A percentile compares a stretch with the other conserved stretches of the same genome.
Evolutionary conservation across 2,113 vertebrate species (phyloP).

Genomic region (Chaetodon trifascialis): DNA sequence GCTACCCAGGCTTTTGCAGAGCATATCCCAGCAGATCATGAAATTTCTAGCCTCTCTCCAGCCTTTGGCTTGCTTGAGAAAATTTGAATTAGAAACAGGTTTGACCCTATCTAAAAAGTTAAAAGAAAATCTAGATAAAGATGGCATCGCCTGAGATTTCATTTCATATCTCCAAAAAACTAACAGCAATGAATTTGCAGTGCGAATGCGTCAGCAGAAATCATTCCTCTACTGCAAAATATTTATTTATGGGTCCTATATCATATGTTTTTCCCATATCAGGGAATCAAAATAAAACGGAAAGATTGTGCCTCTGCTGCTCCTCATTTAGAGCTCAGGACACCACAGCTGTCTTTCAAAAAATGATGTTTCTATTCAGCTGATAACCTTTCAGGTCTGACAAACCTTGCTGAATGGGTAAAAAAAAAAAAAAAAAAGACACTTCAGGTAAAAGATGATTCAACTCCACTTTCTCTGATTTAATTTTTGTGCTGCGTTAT

Average conservation of each 20-base stretch:
- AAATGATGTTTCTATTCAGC: neutral
- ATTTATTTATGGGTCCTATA: slow-evolving; percentile 1
- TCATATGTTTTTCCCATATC: neutral
- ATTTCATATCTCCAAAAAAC: slow-evolving; percentile 26
- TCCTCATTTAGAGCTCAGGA: neutral
- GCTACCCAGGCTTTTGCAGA: slow-evolving; percentile 1
- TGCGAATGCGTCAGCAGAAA: slow-evolving; percentile 18
- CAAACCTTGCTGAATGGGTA: neutral
- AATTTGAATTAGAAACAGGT: slow-evolving; percentile 39
- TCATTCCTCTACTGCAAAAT: slow-evolving; percentile 14
- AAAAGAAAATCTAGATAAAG: slow-evolving; percentile 35
- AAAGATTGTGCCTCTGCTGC: neutral
- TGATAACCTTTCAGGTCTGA: slow-evolving; percentile 18
- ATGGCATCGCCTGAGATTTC: slow-evolving; percentile 2
- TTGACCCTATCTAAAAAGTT: slow-evolving; percentile 32
- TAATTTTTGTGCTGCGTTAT: slow-evolving; percentile 31
- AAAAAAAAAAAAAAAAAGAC: neutral
- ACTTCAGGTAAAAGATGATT: slow-evolving; percentile 23
- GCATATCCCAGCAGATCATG: neutral
- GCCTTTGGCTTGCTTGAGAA: slow-evolving; percentile 21
- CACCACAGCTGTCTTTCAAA: neutral
- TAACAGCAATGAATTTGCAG: slow-evolving; percentile 28
- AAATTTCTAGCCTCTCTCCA: slow-evolving; percentile 20
- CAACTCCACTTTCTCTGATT: slow-evolving; percentile 23
- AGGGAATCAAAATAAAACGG: neutral